These are phyloP conservation scores for Acheta domesticus DNA, from an alignment of 2,888 invertebrate genomes.

Conservation along the genomic window DNA sequence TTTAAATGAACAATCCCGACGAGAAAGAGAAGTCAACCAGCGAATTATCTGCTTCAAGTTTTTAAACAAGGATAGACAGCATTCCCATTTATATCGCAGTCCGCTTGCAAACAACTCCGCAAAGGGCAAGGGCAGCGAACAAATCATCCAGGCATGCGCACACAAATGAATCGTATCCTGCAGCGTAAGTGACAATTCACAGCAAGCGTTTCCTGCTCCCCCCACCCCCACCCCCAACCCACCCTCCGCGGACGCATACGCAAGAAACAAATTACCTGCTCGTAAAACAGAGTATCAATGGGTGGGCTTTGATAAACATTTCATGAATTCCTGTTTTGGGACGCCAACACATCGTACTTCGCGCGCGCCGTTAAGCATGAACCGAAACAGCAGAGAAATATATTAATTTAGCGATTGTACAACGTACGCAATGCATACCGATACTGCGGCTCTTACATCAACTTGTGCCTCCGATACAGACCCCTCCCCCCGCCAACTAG, in stretches of 20 bases:
- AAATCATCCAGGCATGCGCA: background rate
- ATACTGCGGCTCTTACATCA: background rate
- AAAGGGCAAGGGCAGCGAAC: background rate
- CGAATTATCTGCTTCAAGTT: too few species aligned
- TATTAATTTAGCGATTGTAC: background rate
- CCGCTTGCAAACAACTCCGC: background rate
- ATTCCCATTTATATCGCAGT: too few species aligned
- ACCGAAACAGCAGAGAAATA: conserved; percentile 7
- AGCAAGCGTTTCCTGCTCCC: background rate
- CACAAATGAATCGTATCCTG: background rate
- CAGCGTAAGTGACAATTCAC: background rate
- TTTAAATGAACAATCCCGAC: too few species aligned
- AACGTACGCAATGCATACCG: background rate
- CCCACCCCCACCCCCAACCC: too few species aligned
- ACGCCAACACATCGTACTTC: background rate
- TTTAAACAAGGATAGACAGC: too few species aligned
- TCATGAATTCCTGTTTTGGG: conserved; percentile 18
- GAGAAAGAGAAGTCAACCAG: too few species aligned
- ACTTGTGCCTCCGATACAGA: background rate
- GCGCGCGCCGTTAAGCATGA: background rate
- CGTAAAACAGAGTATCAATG: conserved; percentile 7
- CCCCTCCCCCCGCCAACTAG: too few species aligned
- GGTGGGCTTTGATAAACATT: background rate
- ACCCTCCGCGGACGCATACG: background rate
- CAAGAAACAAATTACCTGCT: conserved; percentile 18